These are phyloP conservation scores for Agrochola lychnidis DNA, from an alignment of 2,888 invertebrate genomes.

Conservation along the genomic window DNA sequence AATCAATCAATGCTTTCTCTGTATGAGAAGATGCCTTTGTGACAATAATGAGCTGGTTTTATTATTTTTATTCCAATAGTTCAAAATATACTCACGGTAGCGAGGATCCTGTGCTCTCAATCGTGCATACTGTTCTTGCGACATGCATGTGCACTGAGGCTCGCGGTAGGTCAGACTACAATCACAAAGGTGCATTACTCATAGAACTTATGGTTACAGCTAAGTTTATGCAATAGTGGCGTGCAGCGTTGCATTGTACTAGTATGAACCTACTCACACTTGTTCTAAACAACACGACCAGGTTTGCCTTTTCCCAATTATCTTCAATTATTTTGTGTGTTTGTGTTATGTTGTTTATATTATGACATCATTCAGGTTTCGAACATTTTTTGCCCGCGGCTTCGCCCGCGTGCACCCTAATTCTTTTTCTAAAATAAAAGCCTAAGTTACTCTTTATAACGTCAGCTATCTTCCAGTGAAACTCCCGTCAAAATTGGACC, in stretches of 20 bases:
- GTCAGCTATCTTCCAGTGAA: too few relatives aligned
- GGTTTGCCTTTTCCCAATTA: not conserved
- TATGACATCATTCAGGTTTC: not conserved
- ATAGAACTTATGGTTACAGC: slow-evolving; percentile 2
- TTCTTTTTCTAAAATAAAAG: too few relatives aligned
- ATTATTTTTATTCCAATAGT: not conserved
- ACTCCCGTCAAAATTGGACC: too few relatives aligned
- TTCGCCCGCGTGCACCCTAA: too few relatives aligned
- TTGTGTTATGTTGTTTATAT: too few relatives aligned
- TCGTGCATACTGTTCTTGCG: slow-evolving; percentile 97
- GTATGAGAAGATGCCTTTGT: not conserved
- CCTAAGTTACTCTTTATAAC: too few relatives aligned
- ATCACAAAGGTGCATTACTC: slow-evolving; percentile 59
- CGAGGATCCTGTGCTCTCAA: slow-evolving; percentile 96
- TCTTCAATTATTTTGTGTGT: too few relatives aligned
- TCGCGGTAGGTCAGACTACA: slow-evolving; percentile 91
- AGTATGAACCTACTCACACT: not conserved
- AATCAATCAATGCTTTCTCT: not conserved
- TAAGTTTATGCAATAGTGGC: slow-evolving; percentile 11
- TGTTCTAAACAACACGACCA: not conserved
- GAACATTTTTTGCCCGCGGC: not conserved
- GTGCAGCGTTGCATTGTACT: not conserved
- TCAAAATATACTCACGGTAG: slow-evolving; percentile 90
- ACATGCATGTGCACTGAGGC: slow-evolving; percentile 98
- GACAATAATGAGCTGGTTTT: not conserved